phyloP scores from a whole-genome alignment of 53 echinoderm and acorn worm genomes.

The Temnopleurus reevesii region DNA sequence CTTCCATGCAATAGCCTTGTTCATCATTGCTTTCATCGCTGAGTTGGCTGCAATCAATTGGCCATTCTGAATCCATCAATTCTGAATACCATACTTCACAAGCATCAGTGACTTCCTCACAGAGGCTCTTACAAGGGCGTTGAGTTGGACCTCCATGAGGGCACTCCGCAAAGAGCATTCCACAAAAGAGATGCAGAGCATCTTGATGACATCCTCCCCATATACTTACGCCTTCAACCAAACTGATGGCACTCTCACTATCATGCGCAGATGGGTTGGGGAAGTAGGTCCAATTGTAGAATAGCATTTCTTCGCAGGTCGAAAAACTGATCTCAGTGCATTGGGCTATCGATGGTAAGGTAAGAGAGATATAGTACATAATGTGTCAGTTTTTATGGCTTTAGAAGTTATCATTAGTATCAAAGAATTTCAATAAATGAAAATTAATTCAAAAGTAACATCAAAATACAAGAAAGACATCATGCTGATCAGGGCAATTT shows the following conservation, averaged over 20 bases:
- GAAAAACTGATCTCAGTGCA: not conserved
- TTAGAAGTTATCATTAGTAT: not conserved
- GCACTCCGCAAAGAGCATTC: slow-evolving; percentile 66
- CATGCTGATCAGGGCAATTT: too few relatives aligned
- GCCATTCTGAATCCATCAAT: not conserved
- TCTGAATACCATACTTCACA: not conserved
- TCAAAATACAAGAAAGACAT: too few relatives aligned
- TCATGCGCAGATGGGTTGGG: not conserved
- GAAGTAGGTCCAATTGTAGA: slow-evolving; percentile 30
- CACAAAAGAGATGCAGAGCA: slow-evolving; percentile 51
- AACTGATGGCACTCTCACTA: not conserved
- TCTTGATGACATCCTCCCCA: slow-evolving; percentile 42
- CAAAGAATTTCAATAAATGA: too few relatives aligned
- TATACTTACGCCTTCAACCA: not conserved
- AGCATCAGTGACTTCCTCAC: slow-evolving; percentile 44
- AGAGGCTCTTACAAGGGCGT: slow-evolving; percentile 55
- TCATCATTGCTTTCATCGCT: not conserved
- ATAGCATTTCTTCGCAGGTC: not conserved
- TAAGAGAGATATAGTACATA: not conserved
- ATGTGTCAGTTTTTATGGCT: not conserved
- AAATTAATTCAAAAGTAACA: not conserved
- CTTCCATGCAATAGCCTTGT: not conserved
- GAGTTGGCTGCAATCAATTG: slow-evolving; percentile 1
- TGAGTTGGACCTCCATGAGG: slow-evolving; percentile 1
- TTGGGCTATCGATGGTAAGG: not conserved